These are phyloP conservation scores for Drosophila littoralis DNA, from an alignment of 1,140 invertebrate genomes.

Conservation along the genomic window DNA sequence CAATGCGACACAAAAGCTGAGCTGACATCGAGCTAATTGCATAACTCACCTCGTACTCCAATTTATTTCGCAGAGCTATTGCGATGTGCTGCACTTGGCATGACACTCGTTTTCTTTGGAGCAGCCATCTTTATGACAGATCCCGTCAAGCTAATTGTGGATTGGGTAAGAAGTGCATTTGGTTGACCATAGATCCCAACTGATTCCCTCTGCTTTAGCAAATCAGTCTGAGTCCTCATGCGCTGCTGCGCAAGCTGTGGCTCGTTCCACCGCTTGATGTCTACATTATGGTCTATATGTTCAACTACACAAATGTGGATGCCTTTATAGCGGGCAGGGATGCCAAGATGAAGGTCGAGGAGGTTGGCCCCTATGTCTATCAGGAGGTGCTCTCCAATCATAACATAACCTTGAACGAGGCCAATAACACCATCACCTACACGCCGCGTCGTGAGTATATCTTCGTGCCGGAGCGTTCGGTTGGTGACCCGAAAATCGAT, in stretches of 20 bases:
- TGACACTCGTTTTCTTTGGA: constrained; percentile 83
- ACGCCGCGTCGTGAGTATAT: constrained; percentile 87
- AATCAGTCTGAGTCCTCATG: constrained; percentile 85
- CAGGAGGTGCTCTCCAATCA: constrained; percentile 90
- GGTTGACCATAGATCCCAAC: not conserved
- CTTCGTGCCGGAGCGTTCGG: constrained; percentile 89
- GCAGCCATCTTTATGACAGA: constrained; percentile 85
- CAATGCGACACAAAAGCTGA: constrained; percentile 9
- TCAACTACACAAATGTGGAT: constrained; percentile 92
- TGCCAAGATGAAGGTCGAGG: constrained; percentile 88
- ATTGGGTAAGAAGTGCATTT: constrained; percentile 85
- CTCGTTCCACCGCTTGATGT: constrained; percentile 89
- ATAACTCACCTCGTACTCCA: constrained; percentile 66
- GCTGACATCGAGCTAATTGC: constrained; percentile 39
- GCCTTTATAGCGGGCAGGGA: constrained; percentile 89
- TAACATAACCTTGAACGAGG: constrained; percentile 88
- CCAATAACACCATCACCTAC: constrained; percentile 91
- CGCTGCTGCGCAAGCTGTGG: constrained; percentile 88
- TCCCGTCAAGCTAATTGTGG: constrained; percentile 85
- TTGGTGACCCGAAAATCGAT: constrained; percentile 88
- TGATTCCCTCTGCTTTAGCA: constrained; percentile 83
- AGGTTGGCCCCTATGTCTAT: constrained; percentile 95
- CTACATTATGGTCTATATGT: constrained; percentile 91
- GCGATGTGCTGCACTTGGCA: constrained; percentile 70
- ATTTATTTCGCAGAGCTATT: constrained; percentile 75